Percentiles rank a stretch among this genome's conserved stretches.
Conservation (phyloP, 92 coral and sea anemone genomes). For the Bergia puertoricense region DNA sequence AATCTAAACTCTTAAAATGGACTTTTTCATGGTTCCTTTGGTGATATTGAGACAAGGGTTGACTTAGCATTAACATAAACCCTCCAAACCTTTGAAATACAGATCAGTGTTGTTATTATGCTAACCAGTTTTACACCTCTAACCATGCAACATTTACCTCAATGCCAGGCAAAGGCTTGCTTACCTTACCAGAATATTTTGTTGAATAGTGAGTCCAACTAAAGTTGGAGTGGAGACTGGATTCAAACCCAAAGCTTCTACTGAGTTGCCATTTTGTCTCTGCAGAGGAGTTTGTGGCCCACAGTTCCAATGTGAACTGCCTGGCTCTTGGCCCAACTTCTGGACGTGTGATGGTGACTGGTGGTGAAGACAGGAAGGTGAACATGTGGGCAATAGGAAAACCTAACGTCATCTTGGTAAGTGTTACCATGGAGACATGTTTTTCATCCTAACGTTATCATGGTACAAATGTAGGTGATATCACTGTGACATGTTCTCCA, state of each 20-base stretch:
- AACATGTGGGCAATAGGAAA: slow-evolving; percentile 99
- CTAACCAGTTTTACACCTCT: no score
- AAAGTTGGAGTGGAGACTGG: neutral
- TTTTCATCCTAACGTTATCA: no score
- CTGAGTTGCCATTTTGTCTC: neutral
- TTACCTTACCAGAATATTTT: no score
- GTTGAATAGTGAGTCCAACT: neutral
- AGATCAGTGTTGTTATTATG: no score
- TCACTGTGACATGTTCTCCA: neutral
- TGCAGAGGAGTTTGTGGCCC: slow-evolving; percentile 98
- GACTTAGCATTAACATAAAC: no score
- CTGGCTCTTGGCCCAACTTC: slow-evolving; percentile 93
- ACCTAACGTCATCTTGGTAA: slow-evolving; percentile 96
- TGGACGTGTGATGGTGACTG: slow-evolving; percentile 97
- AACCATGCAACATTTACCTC: no score
- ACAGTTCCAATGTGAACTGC: slow-evolving; percentile 96
- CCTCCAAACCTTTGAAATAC: no score
- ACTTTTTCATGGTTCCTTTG: no score
- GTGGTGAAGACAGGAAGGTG: slow-evolving; percentile 96
- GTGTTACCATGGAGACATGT: neutral
- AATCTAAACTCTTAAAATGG: no score
- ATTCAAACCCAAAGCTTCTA: neutral
- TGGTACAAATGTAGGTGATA: no score
- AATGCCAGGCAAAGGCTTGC: no score
- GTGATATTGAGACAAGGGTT: no score